Base-by-base conservation (phyloP, 2,888 invertebrate species). In the Congeria kusceri region DNA sequence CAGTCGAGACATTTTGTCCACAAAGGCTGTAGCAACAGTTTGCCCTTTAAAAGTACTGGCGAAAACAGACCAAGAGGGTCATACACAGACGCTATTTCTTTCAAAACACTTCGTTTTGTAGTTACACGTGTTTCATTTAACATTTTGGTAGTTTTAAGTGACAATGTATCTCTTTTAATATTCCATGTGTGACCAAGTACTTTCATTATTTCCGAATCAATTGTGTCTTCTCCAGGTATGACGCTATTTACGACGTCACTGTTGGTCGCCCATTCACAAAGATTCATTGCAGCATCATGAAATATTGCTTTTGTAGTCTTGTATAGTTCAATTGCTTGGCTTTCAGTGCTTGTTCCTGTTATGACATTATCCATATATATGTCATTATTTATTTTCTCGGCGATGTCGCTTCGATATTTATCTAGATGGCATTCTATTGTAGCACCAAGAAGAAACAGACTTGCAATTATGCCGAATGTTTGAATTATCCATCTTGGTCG, bases 181-280 rank as follows among this genome's bases (percentile, higher is more conserved):
- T 65, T 66, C 72, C 61, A 66, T 28, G 47, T 32, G 46, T 65
- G 72, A 0, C 72, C 72, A 46, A 65, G 58, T 7, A 72, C 72
- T n/a, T 72, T 65, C 3, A 58, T 64, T 20, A 27, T 44, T 9
- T 49, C 29, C 3, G 27, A 13, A 13, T 58, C 32, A 9, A 58
- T 28, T 29, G 23, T 44, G 44, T 72, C 64, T 64, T 39, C 29
- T 5, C 64, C 46, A 27, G 65, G 65, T 15, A 72, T 72, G 11
- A 69, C 27, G n/a, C 7, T 47, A 23, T 61, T 61, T 15, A 69
- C 61, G 20, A 28, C 11, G 28, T 28, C 27, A 0, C 29, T 29
- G 47, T n/a, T n/a, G n/a, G n/a, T n/a, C n/a, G n/a, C n/a, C n/a
- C n/a, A n/a, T n/a, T n/a, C n/a, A n/a, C n/a, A n/a, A n/a, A n/a